Conservation (phyloP, 2,888 invertebrate species). For the Pristionchus mayeri region DNA sequence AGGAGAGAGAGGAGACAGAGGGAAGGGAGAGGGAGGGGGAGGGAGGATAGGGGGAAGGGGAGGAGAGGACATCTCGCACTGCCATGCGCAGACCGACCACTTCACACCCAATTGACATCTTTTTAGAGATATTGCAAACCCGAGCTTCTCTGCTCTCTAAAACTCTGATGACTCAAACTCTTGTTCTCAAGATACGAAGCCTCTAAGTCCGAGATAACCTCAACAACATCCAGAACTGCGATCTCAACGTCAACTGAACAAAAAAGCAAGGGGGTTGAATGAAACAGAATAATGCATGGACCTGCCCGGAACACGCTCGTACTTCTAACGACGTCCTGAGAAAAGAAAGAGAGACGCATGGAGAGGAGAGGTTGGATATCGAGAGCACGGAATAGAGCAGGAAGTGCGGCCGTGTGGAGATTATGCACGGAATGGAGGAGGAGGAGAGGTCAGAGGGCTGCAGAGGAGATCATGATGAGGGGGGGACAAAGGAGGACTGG, state of each 20-base stretch:
- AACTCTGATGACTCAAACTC: too few species aligned
- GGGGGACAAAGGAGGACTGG: too few species aligned
- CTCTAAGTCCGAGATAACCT: too few species aligned
- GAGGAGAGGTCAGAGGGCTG: not conserved
- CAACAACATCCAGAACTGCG: not conserved
- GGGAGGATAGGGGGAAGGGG: not conserved
- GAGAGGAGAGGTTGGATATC: conserved; percentile 32
- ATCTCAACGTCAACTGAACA: not conserved
- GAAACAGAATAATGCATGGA: conserved; percentile 12
- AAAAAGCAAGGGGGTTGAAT: not conserved
- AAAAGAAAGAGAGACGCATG: not conserved
- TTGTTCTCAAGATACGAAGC: too few species aligned
- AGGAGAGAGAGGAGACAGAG: not conserved
- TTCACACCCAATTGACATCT: conserved; percentile 9
- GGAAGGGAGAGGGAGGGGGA: not conserved
- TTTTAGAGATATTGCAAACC: not conserved
- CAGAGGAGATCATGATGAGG: not conserved
- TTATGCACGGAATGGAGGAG: not conserved
- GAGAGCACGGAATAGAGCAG: conserved; percentile 19
- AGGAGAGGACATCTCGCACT: not conserved
- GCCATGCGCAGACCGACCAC: conserved; percentile 7
- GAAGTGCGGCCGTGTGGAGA: not conserved
- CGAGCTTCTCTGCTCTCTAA: not conserved
- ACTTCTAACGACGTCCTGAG: conserved; percentile 38
- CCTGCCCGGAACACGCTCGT: not conserved